Evolutionary conservation across 1,140 invertebrate species (phyloP).

Genomic region (Cepaea nemoralis): DNA sequence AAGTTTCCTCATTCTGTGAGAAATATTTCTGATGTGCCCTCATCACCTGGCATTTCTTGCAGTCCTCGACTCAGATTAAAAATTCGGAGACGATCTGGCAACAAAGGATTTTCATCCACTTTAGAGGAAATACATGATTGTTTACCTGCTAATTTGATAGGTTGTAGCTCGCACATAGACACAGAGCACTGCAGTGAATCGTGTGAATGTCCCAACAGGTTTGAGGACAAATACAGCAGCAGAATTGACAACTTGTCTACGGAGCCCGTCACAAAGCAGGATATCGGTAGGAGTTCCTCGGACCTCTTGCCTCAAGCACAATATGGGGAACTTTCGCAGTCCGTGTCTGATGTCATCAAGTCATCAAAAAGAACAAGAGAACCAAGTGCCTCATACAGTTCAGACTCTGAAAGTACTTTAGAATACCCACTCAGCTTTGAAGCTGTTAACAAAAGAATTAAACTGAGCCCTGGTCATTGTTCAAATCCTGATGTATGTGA

Average conservation of each 20-base stretch:
- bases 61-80: conserved; percentile 19
- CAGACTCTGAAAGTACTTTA: background rate
- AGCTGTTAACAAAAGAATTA: background rate
- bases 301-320: background rate
- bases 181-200: background rate
- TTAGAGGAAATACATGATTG: conserved; percentile 17
- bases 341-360: background rate
- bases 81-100: background rate
- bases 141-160: too few species aligned
- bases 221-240: background rate
- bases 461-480: background rate
- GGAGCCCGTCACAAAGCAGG: conserved; percentile 26
- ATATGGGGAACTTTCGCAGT: background rate
- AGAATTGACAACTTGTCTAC: conserved; percentile 13
- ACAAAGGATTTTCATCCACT: conserved; percentile 18
- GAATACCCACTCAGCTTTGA: background rate
- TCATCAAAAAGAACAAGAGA: background rate
- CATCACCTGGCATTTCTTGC: background rate
- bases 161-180: too few species aligned
- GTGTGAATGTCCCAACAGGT: background rate
- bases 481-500: background rate
- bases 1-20: background rate
- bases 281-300: conserved; percentile 25
- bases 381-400: background rate
- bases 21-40: background rate